A percentile compares a stretch with the other conserved stretches of the same genome.
These are phyloP conservation scores for Nephrotoma guestfalica DNA, from an alignment of 2,888 invertebrate species.

Conservation along the genomic window DNA sequence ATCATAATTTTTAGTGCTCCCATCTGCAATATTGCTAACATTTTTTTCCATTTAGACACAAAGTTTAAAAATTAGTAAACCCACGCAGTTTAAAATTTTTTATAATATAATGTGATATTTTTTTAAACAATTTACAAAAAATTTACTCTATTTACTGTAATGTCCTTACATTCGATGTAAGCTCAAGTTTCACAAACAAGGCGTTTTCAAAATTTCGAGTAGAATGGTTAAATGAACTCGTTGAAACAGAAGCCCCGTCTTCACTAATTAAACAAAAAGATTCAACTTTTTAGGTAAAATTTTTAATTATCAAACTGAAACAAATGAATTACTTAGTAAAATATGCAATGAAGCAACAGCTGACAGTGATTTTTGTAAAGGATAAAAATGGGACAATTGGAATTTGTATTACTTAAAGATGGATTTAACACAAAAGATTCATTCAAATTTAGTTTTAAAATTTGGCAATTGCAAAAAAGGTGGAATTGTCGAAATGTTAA, in stretches of 20 bases:
- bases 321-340: conserved; percentile 2
- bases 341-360: conserved; percentile 6
- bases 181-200: too few species aligned
- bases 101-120: too few species aligned
- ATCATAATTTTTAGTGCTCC: too few species aligned
- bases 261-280: conserved; percentile 1
- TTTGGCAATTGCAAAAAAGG: conserved; percentile 3
- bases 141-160: too few species aligned
- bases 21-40: too few species aligned
- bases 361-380: background rate
- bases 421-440: conserved; percentile 3
- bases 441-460: conserved; percentile 3
- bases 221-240: conserved; percentile 6
- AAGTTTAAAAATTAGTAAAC: too few species aligned
- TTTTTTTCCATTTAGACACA: too few species aligned
- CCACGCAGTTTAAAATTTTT: background rate
- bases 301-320: conserved; percentile 6
- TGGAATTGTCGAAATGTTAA: conserved; percentile 1
- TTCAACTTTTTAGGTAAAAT: conserved; percentile 6
- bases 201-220: background rate
- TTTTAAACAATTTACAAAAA: too few species aligned
- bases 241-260: background rate
- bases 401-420: conserved; percentile 1
- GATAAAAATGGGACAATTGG: background rate
- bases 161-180: too few species aligned